A percentile compares a stretch with the other conserved stretches of the same genome.
phyloP scores from a whole-genome alignment of 2,888 invertebrate species.

The Zygothrica quintamaculata region DNA sequence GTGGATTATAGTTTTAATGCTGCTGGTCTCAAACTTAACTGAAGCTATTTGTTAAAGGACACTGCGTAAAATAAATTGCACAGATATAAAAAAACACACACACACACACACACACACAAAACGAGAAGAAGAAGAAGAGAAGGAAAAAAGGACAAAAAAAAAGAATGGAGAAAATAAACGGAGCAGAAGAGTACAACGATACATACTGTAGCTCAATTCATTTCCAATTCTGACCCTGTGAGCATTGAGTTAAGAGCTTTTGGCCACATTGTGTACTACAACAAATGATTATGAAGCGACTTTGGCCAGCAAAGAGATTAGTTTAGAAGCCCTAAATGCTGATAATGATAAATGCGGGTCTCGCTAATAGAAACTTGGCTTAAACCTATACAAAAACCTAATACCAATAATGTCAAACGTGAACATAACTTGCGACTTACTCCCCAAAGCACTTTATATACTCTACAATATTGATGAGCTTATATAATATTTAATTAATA shows the following conservation, averaged over 20 bases:
- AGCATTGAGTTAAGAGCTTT: conserved; percentile 23
- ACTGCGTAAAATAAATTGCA: conserved; percentile 58
- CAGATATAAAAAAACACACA: conserved; percentile 13
- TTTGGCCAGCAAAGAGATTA: conserved; percentile 42
- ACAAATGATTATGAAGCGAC: conserved; percentile 46
- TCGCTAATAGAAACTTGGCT: not conserved
- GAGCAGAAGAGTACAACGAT: conserved; percentile 11
- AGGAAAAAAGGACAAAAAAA: not conserved
- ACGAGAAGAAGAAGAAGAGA: not conserved
- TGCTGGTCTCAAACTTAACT: conserved; percentile 15
- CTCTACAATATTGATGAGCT: not conserved
- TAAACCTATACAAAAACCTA: not conserved
- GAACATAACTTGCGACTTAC: not conserved
- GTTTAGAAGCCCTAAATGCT: conserved; percentile 22
- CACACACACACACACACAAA: not conserved
- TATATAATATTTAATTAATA: not conserved
- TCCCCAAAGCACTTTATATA: not conserved
- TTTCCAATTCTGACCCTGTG: not conserved
- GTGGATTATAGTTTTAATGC: conserved; percentile 80
- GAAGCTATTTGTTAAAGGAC: conserved; percentile 41
- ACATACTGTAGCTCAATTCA: conserved; percentile 7
- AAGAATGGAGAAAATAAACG: conserved; percentile 17
- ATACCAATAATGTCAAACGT: not conserved
- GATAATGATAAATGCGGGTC: conserved; percentile 44
- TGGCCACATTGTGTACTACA: conserved; percentile 17